Base-by-base conservation (phyloP, 2,888 invertebrate genomes). In the Agrotis segetum region DNA sequence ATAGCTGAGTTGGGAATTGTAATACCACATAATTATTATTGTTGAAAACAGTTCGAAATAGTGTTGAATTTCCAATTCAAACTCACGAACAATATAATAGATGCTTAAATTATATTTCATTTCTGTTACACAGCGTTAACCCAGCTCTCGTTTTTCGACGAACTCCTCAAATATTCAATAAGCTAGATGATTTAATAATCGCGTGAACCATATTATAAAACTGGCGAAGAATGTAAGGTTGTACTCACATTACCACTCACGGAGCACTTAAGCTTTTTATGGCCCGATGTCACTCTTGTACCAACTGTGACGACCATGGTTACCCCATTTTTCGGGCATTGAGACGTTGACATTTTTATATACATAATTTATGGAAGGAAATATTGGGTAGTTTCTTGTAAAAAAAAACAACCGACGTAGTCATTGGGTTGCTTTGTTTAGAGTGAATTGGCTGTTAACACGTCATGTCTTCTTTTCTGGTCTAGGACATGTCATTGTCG, bases 201-300 rank as follows among this genome's bases (percentile, higher is more conserved):
- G 29, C 49, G 29, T 49, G 16, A 7, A 14, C 49, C 53, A 58
- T 58, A 77, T 67, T 2, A n/a, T n/a, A 65, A 68, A 58, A 71
- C 68, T 58, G 78, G 19, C 40, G 16, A 49, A 50, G 34, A 50
- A 55, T 82, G 67, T 71, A 75, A 61, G 68, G 69, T 21, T 60
- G 34, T 67, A 63, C n/a, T 4, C 50, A 61, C 34, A 66, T 67
- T 65, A 62, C 58, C 74, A 77, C 84, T 75, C 78, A 77, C 53
- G 49, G 52, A 77, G 84, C 86, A 84, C 84, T 84, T 82, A 74
- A 62, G 62, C 29, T 62, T 85, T 85, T 84, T 85, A 84, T 79
- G 72, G 56, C 24, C 65, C 29, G 47, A 67, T 70, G 66, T 79
- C 67, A 56, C 49, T 58, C 76, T 19, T 70, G 70, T 79, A 63